Conservation (phyloP, 2,888 invertebrate genomes). For the Drosophila phalerata region DNA sequence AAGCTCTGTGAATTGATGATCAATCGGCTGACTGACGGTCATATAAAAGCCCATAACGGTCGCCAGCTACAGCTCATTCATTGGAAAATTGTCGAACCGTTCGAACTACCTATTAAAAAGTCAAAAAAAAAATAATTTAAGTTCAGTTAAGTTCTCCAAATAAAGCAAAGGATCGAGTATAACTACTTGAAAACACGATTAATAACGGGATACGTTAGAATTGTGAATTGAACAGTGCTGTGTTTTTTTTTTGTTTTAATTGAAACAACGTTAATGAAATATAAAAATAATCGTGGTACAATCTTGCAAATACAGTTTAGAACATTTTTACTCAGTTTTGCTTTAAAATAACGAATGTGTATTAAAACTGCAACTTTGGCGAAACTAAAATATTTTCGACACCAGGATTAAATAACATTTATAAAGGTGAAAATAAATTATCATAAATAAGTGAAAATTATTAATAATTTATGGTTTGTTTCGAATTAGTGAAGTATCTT, state of each 20-base stretch:
- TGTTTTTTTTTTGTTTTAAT: slow-evolving; percentile 6
- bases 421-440: slow-evolving; percentile 33
- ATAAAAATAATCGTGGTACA: slow-evolving; percentile 85
- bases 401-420: slow-evolving; percentile 15
- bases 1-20: slow-evolving; percentile 2
- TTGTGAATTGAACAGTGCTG: slow-evolving; percentile 2
- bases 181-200: no score
- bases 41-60: slow-evolving; percentile 75
- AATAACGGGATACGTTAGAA: neutral
- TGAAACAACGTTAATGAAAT: slow-evolving; percentile 84
- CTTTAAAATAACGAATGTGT: neutral
- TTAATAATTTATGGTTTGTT: neutral
- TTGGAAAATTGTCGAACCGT: slow-evolving; percentile 76
- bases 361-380: neutral
- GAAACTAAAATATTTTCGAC: slow-evolving; percentile 14
- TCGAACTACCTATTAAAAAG: slow-evolving; percentile 56
- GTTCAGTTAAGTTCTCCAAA: neutral
- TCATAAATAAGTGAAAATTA: neutral
- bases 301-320: slow-evolving; percentile 85
- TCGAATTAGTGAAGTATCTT: neutral
- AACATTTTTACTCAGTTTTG: slow-evolving; percentile 79
- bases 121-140: neutral
- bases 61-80: slow-evolving; percentile 72
- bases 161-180: neutral
- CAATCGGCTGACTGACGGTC: slow-evolving; percentile 30